Conservation (phyloP, 2,113 vertebrate genomes). For the Ctenomys sociabilis region DNA sequence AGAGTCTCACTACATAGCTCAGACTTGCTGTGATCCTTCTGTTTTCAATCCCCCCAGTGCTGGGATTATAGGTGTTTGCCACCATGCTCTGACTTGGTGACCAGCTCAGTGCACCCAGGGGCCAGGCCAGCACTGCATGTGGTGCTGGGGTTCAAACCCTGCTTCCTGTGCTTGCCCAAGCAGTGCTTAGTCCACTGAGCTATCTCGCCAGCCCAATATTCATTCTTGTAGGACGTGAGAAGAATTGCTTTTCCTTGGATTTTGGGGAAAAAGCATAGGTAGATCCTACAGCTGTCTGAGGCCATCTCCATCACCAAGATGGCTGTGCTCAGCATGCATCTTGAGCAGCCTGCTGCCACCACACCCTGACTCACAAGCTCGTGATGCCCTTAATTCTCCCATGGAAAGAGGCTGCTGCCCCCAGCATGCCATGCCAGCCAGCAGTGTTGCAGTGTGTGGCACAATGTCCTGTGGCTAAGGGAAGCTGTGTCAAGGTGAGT, state of each 20-base stretch:
- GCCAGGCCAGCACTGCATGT: too few relatives aligned
- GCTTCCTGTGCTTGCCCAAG: too few relatives aligned
- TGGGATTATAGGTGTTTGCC: too few relatives aligned
- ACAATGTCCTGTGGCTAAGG: neutral
- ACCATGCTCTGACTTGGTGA: too few relatives aligned
- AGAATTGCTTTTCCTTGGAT: neutral
- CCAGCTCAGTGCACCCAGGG: too few relatives aligned
- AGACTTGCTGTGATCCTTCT: too few relatives aligned
- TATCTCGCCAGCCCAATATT: neutral
- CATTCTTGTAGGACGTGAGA: conserved; percentile 59
- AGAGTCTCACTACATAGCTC: too few relatives aligned
- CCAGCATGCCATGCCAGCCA: neutral
- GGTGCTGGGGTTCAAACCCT: too few relatives aligned
- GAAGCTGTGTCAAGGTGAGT: neutral
- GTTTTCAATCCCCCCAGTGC: too few relatives aligned
- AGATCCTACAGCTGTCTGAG: neutral
- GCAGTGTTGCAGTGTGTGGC: neutral
- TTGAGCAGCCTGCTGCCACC: neutral
- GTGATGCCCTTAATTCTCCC: neutral
- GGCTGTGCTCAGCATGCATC: neutral
- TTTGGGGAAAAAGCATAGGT: neutral
- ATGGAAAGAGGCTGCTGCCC: neutral
- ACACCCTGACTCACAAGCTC: neutral
- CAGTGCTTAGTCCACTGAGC: too few relatives aligned
- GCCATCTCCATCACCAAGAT: neutral